Evolutionary conservation across 2,888 invertebrate genomes (phyloP).

Genomic region (Lamproptera curius): DNA sequence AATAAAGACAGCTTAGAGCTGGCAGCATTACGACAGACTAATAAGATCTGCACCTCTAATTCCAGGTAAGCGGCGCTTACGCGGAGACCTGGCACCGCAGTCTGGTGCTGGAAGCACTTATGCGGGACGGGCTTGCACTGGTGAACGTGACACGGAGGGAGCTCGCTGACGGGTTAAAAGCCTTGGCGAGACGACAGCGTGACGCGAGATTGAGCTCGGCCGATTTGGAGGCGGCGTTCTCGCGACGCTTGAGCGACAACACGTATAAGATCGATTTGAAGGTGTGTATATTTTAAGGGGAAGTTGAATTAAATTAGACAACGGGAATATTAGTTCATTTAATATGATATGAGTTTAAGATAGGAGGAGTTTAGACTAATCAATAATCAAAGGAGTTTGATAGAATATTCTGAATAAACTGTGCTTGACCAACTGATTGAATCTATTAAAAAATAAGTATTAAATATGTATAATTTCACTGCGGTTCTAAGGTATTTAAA

Average conservation of each 20-base stretch:
- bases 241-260: constrained; percentile 57
- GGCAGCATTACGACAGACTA: too few relatives aligned
- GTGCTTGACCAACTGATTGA: too few relatives aligned
- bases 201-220: constrained; percentile 54
- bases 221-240: constrained; percentile 57
- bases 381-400: too few relatives aligned
- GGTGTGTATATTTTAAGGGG: constrained; percentile 36
- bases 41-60: too few relatives aligned
- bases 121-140: constrained; percentile 70
- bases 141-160: constrained; percentile 75
- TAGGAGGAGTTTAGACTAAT: too few relatives aligned
- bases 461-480: too few relatives aligned
- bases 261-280: constrained; percentile 61
- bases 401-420: too few relatives aligned
- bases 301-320: not conserved
- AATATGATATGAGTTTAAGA: too few relatives aligned
- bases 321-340: not conserved
- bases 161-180: constrained; percentile 70
- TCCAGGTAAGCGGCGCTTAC: constrained; percentile 80
- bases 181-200: constrained; percentile 58
- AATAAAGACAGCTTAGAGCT: too few relatives aligned
- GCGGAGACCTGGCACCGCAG: constrained; percentile 79
- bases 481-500: too few relatives aligned
- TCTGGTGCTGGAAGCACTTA: constrained; percentile 60
- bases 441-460: too few relatives aligned